Evolutionary conservation across 2,888 invertebrate genomes (phyloP), one percentile per base, ranked within the genome.

Genomic region (Tuberolachnus salignus): DNA sequence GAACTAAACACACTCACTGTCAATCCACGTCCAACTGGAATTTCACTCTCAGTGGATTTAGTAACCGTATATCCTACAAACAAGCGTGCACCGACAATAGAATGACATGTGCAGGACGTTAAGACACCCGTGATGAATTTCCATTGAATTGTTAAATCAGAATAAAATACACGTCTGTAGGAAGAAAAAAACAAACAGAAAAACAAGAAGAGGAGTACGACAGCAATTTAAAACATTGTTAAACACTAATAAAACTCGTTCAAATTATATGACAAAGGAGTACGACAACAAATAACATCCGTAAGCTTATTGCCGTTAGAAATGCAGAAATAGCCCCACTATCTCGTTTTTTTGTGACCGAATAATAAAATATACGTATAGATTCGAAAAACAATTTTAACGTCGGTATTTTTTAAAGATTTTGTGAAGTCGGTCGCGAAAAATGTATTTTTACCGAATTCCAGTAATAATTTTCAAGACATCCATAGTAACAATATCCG

Each of bases 41-140:
- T 73, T 73, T 73, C 61, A 73, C 61, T 73, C 72, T 34, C 21
- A 49, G 63, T 63, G 63, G 63, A 63, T 73, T 63, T 73, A 73
- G 73, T 73, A 73, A 73, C 61, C 21, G 51, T 51, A 51, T 63
- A 51, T 63, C 61, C 42, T 6, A 46, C 59, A 71, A 23, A 71
- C 23, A 55, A 55, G 23, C 21, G 46, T 9, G n/a, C 26, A 34
- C 34, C n/a, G 46, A 71, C 71, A 46, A 70, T 57, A 57, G 55
- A 46, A 71, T 46, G 59, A 21, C 71, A 19, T n/a, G 44, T 59
- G 57, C 34, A 34, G 34, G n/a, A 71, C 16, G 46, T 9, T 46
- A 13, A 13, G n/a, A 59, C 8, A 44, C 8, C 16, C 3, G 19
- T 26, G 46, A 71, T 59, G 59, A 59, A 72, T 72, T 59, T 61